Base-by-base conservation (phyloP, 2,888 invertebrate species). In the Vesta saturnalis region DNA sequence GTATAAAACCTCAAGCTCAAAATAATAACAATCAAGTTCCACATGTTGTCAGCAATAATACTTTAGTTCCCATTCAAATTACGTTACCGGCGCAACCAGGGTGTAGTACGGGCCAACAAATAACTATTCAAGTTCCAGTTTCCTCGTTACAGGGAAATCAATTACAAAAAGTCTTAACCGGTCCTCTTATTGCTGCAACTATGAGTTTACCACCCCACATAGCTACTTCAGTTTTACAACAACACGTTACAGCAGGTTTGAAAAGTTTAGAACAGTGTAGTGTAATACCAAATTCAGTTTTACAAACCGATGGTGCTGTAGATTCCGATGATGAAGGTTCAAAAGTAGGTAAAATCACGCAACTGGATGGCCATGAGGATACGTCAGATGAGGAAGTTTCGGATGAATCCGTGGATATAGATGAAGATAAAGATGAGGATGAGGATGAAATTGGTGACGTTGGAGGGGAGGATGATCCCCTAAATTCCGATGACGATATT, bases 81-180 rank as follows among this genome's bases (percentile, higher is more conserved):
- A 95, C 95, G 0, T 85, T 95, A 78, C 94, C 94, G 1, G 90
- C 93, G 43, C 93, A 92, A 79, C 89, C 92, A 1, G 92, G 92
- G 5, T 88, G 90, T 15, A 90, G 80, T 73, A 79, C 77, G n/a
- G 83, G 90, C 74, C 89, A 90, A 21, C 89, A 94, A 71, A 89
- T 94, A 52, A 94, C 94, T n/a, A 94, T 95, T 80, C 94, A 95
- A 85, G 95, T 95, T 77, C 95, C 95, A 69, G 94, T 94, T 16
- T 92, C 94, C 8, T 94, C 94, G 23, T 86, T 95, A 60, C 83
- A 84, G 85, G 89, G 87, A 62, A 87, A 89, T 78, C 87, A 88
- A 72, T 77, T 89, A 72, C 89, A 88, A 71, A 85, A 90, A 82
- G 92, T 95, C 61, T 86, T 95, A 70, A 94, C 95, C 46, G 94